Evolutionary conservation across 2,888 invertebrate genomes (phyloP), one percentile per base, ranked within the genome.

Genomic region (Cyrtodaria siliqua): DNA sequence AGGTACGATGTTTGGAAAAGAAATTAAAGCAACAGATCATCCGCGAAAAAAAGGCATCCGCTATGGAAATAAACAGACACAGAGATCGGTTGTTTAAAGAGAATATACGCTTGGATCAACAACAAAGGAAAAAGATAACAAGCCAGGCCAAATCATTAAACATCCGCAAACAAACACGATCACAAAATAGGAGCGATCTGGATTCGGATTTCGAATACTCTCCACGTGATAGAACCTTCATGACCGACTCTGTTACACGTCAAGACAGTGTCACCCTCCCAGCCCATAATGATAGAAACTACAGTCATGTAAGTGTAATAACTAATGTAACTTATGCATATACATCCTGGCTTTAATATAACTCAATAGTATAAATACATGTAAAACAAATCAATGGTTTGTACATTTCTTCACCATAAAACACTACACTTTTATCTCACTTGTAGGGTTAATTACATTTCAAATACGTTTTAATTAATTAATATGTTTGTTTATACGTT

Each of bases 21-120:
- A 86, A 86, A 66, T 74, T 89, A 12, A 85, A 86, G 23, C 87
- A 89, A 56, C 86, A 87, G 59, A 76, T 89, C 16, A 85, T 84
- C 14, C 62, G 83, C 8, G 87, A 86, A 52, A 55, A 79, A 12
- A 80, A 84, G 52, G 72, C 50, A 1, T 69, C 83, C 1, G 79
- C 78, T 38, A 64, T 72, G 9, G 85, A 86, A 44, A 82, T 86
- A 1, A 80, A 75, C 40, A 70, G 67, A 61, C 88, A 88, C 62
- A 62, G 85, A 4, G 74, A 80, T 23, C 69, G 72, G 56, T 62
- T 87, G 1, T 70, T 71, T 8, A 79, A 62, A 33, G 79, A 84
- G 26, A 82, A 77, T 42, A 61, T 76, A 16, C 53, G 74, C 26
- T 62, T 80, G 2, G 86, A 86, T 23, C 80, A 82, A 49, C 71